Conservation (phyloP, 2,888 invertebrate species). For the Lypha dubia region DNA sequence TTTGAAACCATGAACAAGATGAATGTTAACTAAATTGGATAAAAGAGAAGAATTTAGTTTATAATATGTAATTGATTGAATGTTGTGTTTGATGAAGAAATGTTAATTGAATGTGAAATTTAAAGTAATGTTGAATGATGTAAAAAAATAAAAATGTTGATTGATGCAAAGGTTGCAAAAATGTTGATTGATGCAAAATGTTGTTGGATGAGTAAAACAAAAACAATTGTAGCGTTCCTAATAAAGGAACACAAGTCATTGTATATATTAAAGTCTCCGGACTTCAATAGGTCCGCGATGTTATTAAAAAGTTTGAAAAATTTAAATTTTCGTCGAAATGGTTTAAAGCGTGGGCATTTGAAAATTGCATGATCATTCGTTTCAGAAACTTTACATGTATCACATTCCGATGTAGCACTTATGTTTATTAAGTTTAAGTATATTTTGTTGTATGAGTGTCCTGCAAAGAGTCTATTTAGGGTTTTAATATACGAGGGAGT, state of each 20-base stretch:
- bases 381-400: not conserved
- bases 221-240: not conserved
- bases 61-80: no score
- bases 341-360: not conserved
- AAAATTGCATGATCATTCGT: slow-evolving; percentile 10
- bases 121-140: no score
- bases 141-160: no score
- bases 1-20: no score
- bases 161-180: no score
- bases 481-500: not conserved
- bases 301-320: not conserved
- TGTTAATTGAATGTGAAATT: no score
- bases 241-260: not conserved
- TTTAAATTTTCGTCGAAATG: not conserved
- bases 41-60: no score
- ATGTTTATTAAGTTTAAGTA: not conserved
- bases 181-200: not conserved
- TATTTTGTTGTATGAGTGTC: not conserved
- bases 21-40: no score
- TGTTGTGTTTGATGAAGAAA: no score
- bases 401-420: not conserved
- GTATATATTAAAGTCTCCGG: not conserved
- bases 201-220: not conserved
- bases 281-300: not conserved
- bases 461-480: not conserved